Conservation (phyloP, 2,888 invertebrate genomes). For the Tiliacea citrago region DNA sequence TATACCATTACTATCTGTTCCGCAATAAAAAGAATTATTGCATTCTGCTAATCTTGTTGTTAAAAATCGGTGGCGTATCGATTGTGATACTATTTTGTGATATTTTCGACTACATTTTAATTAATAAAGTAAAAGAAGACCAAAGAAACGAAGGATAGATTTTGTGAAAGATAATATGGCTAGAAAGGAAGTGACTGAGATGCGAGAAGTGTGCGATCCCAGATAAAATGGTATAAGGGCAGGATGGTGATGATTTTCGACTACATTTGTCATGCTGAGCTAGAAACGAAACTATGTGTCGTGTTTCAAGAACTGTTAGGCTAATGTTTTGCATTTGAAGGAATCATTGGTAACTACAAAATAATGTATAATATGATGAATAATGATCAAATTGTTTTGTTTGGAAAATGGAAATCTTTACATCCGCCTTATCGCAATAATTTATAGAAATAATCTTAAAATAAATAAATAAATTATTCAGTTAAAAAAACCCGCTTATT, state of each 20-base stretch:
- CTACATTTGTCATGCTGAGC: neutral
- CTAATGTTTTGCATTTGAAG: no score
- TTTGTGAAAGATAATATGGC: no score
- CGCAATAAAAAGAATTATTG: slow-evolving; percentile 30
- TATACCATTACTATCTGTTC: slow-evolving; percentile 21
- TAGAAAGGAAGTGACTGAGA: no score
- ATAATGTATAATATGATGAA: no score
- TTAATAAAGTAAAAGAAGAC: no score
- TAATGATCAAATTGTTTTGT: neutral
- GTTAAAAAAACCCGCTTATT: no score
- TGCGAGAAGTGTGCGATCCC: no score
- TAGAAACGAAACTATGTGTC: neutral
- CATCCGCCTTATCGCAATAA: neutral
- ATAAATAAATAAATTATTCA: no score
- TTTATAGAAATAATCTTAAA: neutral
- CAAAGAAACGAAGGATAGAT: no score
- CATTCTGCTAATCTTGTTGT: slow-evolving; percentile 2
- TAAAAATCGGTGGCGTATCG: slow-evolving; percentile 15
- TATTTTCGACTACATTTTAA: neutral
- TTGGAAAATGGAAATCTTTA: neutral
- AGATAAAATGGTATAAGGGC: no score
- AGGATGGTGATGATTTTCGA: neutral
- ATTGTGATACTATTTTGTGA: slow-evolving; percentile 1
- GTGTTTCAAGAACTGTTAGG: no score
- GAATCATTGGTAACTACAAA: no score